These are phyloP conservation scores for Glaucidium brasilianum DNA, from an alignment of 2,113 vertebrate genomes.

Conservation along the genomic window DNA sequence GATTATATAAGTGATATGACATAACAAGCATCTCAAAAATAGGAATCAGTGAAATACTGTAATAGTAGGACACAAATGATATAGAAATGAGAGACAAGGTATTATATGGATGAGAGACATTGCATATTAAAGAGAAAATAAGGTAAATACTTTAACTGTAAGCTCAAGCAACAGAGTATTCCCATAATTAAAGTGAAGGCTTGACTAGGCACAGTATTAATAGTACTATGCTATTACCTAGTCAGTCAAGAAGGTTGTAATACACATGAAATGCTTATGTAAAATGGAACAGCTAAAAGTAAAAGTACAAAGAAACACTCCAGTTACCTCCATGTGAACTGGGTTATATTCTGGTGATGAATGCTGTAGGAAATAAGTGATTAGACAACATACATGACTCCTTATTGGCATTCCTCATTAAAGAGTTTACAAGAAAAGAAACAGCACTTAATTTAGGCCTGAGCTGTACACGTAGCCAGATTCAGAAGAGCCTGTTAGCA, in stretches of 20 bases:
- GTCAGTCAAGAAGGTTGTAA: not conserved
- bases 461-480: not conserved
- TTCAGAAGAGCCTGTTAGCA: not conserved
- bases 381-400: not conserved
- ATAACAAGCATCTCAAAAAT: not conserved
- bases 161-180: not conserved
- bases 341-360: not conserved
- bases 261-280: not conserved
- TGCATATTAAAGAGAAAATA: not conserved
- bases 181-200: not conserved
- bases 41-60: not conserved
- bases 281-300: not conserved
- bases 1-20: not conserved
- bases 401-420: not conserved
- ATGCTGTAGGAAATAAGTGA: not conserved
- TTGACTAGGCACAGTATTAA: not conserved
- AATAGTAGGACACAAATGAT: not conserved
- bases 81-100: not conserved
- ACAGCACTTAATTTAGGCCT: not conserved
- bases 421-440: not conserved
- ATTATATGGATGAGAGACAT: not conserved
- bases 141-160: not conserved
- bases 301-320: not conserved
- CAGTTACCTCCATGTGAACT: not conserved
- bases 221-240: not conserved